phyloP scores from a whole-genome alignment of 2,797 vertebrate species.

The Hybognathus amarus region DNA sequence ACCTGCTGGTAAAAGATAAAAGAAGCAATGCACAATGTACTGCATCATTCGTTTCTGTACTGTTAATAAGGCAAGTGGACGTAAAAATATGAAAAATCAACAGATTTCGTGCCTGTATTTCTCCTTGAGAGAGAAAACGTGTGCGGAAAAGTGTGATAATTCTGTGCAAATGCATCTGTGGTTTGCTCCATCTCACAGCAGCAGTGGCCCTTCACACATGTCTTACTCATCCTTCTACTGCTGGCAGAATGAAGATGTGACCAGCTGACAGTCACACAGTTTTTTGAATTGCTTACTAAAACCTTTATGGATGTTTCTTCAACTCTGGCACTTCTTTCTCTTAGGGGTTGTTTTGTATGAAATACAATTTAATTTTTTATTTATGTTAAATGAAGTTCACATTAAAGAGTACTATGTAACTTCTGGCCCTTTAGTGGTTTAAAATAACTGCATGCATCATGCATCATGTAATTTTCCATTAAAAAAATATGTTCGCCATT shows the following conservation, averaged over 20 bases:
- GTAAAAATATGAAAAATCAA: not conserved
- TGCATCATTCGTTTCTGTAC: not conserved
- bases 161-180: constrained; percentile 36
- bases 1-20: not conserved
- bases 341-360: not conserved
- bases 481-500: too few relatives aligned
- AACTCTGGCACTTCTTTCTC: not conserved
- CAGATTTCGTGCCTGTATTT: constrained; percentile 23
- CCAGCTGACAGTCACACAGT: constrained; percentile 5
- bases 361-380: not conserved
- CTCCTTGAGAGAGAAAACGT: not conserved
- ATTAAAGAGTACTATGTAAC: not conserved
- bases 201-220: constrained; percentile 40
- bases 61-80: not conserved
- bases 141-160: constrained; percentile 34
- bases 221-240: constrained; percentile 5
- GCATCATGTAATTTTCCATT: too few relatives aligned
- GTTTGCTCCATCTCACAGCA: constrained; percentile 23
- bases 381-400: not conserved
- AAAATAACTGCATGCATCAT: not conserved
- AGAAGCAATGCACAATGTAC: not conserved
- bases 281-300: constrained; percentile 2
- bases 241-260: constrained; percentile 15
- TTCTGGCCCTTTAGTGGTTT: not conserved
- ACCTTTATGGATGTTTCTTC: not conserved